These are phyloP conservation scores for Urocolius indicus DNA, from an alignment of 2,113 vertebrate species.

Conservation along the genomic window DNA sequence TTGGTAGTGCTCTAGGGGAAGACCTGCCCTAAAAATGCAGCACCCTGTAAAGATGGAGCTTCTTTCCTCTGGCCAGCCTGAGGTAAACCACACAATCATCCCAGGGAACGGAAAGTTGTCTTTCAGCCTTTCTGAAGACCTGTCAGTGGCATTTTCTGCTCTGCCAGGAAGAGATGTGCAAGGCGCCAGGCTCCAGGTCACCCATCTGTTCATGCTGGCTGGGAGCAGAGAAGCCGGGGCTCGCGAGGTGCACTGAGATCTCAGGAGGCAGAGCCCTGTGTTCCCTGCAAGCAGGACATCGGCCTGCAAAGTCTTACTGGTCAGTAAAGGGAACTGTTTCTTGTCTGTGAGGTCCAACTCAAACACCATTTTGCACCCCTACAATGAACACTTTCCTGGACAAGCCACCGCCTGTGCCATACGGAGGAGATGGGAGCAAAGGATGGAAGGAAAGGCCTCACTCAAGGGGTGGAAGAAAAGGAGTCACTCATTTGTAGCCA, in stretches of 20 bases:
- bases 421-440: background rate
- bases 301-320: background rate
- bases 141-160: fast-evolving
- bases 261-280: background rate
- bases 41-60: background rate
- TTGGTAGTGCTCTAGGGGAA: background rate
- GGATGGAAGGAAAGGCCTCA: background rate
- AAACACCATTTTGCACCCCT: fast-evolving
- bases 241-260: fast-evolving
- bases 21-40: background rate
- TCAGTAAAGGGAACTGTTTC: background rate
- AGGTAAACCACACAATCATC: background rate
- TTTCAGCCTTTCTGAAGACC: background rate
- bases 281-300: background rate
- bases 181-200: background rate
- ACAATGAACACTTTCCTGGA: background rate
- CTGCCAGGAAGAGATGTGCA: background rate
- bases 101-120: background rate
- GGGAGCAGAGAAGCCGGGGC: background rate
- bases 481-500: background rate
- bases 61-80: background rate
- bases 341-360: background rate
- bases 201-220: fast-evolving
- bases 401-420: fast-evolving
- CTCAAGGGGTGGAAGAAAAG: too few relatives aligned